These are phyloP conservation scores for Triplophysa siluroides DNA, from an alignment of 2,113 vertebrate species.

Conservation along the genomic window DNA sequence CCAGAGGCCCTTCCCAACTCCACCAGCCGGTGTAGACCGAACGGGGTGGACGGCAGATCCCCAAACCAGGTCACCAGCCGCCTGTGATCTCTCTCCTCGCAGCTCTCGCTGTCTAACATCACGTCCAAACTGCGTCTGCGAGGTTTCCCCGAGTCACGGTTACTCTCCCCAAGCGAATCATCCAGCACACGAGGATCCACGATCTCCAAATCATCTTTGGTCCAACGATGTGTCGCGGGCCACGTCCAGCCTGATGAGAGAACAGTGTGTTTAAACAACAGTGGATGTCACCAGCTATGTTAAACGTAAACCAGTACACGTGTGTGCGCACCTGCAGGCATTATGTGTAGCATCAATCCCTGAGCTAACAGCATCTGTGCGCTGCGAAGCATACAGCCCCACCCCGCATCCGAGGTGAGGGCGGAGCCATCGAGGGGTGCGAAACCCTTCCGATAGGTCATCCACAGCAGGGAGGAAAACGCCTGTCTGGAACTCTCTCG, in stretches of 20 bases:
- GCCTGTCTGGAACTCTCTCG: slow-evolving; percentile 75
- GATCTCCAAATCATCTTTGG: slow-evolving; percentile 74
- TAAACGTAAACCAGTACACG: too few relatives aligned
- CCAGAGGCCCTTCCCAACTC: slow-evolving; percentile 79
- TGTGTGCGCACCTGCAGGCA: slow-evolving; percentile 73
- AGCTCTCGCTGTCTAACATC: slow-evolving; percentile 48
- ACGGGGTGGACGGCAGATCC: slow-evolving; percentile 76
- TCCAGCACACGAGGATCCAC: slow-evolving; percentile 16
- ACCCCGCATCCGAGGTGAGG: slow-evolving; percentile 86
- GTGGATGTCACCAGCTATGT: too few relatives aligned
- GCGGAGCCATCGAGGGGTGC: slow-evolving; percentile 70
- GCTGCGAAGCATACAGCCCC: slow-evolving; percentile 88
- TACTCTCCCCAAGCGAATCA: background rate
- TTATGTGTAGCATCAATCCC: slow-evolving; percentile 79
- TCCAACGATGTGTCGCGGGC: slow-evolving; percentile 56
- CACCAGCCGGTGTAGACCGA: slow-evolving; percentile 84
- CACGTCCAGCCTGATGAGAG: slow-evolving; percentile 73
- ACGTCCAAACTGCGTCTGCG: slow-evolving; percentile 63
- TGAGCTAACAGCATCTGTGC: slow-evolving; percentile 90
- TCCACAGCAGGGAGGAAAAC: slow-evolving; percentile 83
- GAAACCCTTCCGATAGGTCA: slow-evolving; percentile 87
- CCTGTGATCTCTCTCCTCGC: slow-evolving; percentile 72
- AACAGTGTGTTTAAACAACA: background rate
- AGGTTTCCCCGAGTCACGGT: background rate
- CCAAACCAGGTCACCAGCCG: slow-evolving; percentile 81